These are phyloP conservation scores for Labeo rohita DNA, from an alignment of 2,113 vertebrate species.

Conservation along the genomic window DNA sequence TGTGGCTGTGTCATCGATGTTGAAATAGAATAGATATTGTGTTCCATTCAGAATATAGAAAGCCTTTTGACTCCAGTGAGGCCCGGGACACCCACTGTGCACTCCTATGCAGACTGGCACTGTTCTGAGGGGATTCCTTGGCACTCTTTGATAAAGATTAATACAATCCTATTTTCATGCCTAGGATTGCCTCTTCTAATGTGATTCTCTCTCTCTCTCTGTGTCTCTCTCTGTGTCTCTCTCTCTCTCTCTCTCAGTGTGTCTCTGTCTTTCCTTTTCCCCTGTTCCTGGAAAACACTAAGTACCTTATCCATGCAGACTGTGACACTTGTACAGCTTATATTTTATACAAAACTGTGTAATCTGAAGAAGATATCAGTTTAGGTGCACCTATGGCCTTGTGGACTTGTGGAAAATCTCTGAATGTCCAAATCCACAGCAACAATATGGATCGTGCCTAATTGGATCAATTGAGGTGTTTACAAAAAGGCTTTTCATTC, in stretches of 20 bases:
- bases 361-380: not conserved
- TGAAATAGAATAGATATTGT: conserved; percentile 4
- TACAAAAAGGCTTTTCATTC: not conserved
- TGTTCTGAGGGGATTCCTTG: conserved; percentile 57
- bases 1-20: not conserved
- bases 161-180: conserved; percentile 81
- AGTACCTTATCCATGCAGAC: conserved; percentile 74
- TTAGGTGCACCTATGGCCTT: not conserved
- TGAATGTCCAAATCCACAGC: not conserved
- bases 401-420: not conserved
- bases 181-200: conserved; percentile 81
- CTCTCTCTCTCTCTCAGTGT: conserved; percentile 49
- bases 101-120: conserved; percentile 3
- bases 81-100: conserved; percentile 25
- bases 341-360: not conserved
- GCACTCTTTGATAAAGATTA: conserved; percentile 82
- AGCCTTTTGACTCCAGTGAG: conserved; percentile 26
- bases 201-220: conserved; percentile 60
- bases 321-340: conserved; percentile 69
- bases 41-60: not conserved
- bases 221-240: conserved; percentile 39
- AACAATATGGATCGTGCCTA: not conserved
- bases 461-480: not conserved
- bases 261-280: conserved; percentile 47
- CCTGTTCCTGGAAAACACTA: conserved; percentile 65